Base-by-base conservation (phyloP, 2,113 vertebrate genomes). In the Odobenus rosmarus region DNA sequence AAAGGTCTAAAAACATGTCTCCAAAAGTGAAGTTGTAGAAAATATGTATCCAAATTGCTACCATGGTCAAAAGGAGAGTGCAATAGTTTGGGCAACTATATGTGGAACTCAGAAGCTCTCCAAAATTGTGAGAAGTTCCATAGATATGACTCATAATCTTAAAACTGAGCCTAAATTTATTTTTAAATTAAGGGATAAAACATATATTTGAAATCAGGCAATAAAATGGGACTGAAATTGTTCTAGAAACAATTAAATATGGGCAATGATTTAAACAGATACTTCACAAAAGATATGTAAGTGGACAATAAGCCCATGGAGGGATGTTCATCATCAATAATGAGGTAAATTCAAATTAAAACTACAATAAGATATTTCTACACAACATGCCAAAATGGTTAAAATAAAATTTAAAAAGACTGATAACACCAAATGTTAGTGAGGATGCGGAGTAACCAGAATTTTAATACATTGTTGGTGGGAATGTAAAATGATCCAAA, bases 361-460 rank as follows among this genome's bases (percentile, higher is more conserved):
- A 79, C 36, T 69, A 76, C 4, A 46, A 61, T 28, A 51, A 83
- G 4, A 42, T 83, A 42, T 64, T 55, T 64, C 46, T 28, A 74
- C 31, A 62, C 18, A n/a, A 69, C 12, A n/a, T 16, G 55, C 3
- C 19, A 89, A n/a, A 84, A 21, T n/a, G 12, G 19, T 33, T 61
- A 81, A 94, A 90, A 84, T 61, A 82, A 94, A 90, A 90, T 57
- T 23, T 46, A 90, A 83, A 53, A 74, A 72, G 46, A n/a, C n/a
- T 33, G 19, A 83, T 8, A 88, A 33, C 3, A 64, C 1, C 26
- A 74, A 83, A 83, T 21, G 2, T 19, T 62, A n/a, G 33, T 39
- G 26, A 83, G n/a, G n/a, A 55, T 76, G 14, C 74, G 4, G 2
- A 61, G 79, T 76, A 83, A 76, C 46, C 36, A 53, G 26, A 90